phyloP scores from a whole-genome alignment of 2,888 invertebrate genomes.

The Molanna angustata region DNA sequence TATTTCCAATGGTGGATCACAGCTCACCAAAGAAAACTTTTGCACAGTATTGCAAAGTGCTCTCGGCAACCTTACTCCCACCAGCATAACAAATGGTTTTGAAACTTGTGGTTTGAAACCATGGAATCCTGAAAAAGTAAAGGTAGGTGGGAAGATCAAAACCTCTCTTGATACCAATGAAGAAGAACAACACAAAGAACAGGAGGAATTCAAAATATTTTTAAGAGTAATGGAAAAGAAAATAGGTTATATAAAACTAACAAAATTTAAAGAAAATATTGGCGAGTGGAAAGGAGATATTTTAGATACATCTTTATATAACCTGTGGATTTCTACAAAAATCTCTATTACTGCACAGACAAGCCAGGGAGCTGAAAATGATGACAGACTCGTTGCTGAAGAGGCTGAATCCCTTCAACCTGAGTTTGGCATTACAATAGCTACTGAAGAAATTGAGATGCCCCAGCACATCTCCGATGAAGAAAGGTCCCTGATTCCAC shows the following conservation, averaged over 20 bases:
- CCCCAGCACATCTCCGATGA: no score
- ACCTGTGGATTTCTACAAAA: background rate
- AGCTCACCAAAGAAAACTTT: conserved; percentile 35
- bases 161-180: conserved; percentile 9
- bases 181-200: background rate
- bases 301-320: background rate
- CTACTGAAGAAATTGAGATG: no score
- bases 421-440: no score
- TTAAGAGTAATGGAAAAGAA: background rate
- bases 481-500: no score
- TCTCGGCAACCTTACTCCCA: conserved; percentile 24
- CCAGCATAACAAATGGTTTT: conserved; percentile 35
- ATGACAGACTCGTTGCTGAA: no score
- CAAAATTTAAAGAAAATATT: conserved; percentile 3
- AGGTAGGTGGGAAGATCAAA: no score
- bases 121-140: conserved; percentile 30
- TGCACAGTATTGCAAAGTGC: conserved; percentile 34
- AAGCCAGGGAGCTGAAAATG: no score
- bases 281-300: conserved; percentile 2
- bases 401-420: no score
- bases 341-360: background rate
- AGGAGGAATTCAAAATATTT: background rate
- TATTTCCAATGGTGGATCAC: conserved; percentile 33
- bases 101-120: conserved; percentile 34
- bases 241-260: background rate